Percentiles rank a stretch among this genome's conserved stretches.
Conservation (phyloP, 1,140 invertebrate species). For the Magallana gigas region DNA sequence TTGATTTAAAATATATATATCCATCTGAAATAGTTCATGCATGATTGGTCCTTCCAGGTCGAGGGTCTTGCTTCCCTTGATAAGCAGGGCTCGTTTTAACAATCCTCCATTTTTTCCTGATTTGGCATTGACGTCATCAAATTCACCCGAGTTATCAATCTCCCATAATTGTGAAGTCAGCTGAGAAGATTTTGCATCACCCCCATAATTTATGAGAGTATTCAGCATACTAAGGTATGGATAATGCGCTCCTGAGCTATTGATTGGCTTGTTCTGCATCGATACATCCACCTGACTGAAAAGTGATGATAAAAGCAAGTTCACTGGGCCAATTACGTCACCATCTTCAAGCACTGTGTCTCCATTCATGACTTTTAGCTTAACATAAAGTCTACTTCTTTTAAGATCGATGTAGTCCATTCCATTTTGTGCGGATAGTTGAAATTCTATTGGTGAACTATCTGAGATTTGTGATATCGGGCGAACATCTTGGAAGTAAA, state of each 20-base stretch:
- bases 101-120: not conserved
- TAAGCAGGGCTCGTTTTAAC: slow-evolving; percentile 6
- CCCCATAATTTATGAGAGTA: slow-evolving; percentile 10
- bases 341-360: not conserved
- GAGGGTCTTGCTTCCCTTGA: slow-evolving; percentile 14
- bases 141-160: slow-evolving; percentile 2
- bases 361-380: slow-evolving; percentile 37
- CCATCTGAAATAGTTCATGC: slow-evolving; percentile 53
- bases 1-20: slow-evolving; percentile 56
- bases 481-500: slow-evolving; percentile 34
- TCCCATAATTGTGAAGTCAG: slow-evolving; percentile 24
- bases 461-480: slow-evolving; percentile 29
- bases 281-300: slow-evolving; percentile 38
- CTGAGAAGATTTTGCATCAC: slow-evolving; percentile 24
- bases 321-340: slow-evolving; percentile 32
- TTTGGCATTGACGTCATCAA: slow-evolving; percentile 41
- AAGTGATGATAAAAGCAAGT: not conserved
- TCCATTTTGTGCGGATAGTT: not conserved
- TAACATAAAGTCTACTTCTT: slow-evolving; percentile 33
- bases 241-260: slow-evolving; percentile 29
- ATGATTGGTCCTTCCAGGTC: slow-evolving; percentile 49
- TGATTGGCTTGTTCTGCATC: slow-evolving; percentile 32
- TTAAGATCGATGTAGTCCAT: slow-evolving; percentile 37
- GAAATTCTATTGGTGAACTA: not conserved
- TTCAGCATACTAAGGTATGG: slow-evolving; percentile 41